Base-by-base conservation (phyloP, 1,140 invertebrate species). In the Microvelia longipes region DNA sequence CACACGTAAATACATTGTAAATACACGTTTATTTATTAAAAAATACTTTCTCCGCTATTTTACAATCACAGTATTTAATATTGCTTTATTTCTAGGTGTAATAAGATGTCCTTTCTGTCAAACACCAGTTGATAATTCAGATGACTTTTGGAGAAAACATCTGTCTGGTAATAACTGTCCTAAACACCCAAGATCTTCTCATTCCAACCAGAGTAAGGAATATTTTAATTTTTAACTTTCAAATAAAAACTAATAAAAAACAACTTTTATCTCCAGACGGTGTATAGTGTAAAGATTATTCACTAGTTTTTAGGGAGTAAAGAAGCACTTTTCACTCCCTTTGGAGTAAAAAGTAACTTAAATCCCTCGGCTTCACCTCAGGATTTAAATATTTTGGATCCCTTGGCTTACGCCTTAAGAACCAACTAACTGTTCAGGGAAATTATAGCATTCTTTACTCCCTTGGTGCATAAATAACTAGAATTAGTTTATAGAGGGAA, bases 91-190 rank as follows among this genome's bases (percentile, higher is more conserved):
- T 68, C 24, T 64, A 70, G 69, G 71, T 61, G 29, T 60, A 1
- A 30, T 61, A n/a, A 60, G 68, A 70, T 93, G 91, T 79, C 90
- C 90, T 1, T 79, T 93, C 15, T 93, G 91, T 76, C 87, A 87
- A 73, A 80, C 82, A 68, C 86, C 87, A 75, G 81, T 90, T 13
- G 79, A 83, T 63, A 69, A 80, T 69, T 77, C 84, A 73, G 86
- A 87, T 77, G 78, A 82, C 73, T 77, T 82, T 71, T 90, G 88
- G 88, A 84, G 85, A 76, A 81, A 84, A 35, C 88, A 90, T 76
- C 77, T 89, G 1, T 87, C 88, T 83, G 81, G 65, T 1, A 27
- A 67, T 28, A 69, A 81, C 5, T 86, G 85, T 75, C 74, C 76
- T 26, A 84, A 82, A 71, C 84, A 85, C 76, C 80, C 81, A 25